phyloP scores from a whole-genome alignment of 2,797 vertebrate species.

The Streptopelia turtur region DNA sequence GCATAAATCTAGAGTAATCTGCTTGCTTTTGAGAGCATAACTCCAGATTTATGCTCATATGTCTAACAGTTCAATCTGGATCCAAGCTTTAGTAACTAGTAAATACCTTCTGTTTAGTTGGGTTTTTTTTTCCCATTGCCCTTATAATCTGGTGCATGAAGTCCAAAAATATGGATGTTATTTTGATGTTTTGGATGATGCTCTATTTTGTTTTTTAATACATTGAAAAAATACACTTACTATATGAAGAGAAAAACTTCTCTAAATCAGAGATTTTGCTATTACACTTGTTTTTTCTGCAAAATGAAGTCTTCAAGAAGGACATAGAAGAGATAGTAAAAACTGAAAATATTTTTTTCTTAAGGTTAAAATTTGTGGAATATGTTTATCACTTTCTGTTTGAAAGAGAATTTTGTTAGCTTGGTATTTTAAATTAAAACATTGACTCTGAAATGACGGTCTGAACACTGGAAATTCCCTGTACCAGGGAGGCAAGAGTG shows the following conservation, averaged over 20 bases:
- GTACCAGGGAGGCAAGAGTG: neutral
- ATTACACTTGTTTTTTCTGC: neutral
- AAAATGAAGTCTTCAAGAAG: neutral
- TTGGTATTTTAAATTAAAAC: neutral
- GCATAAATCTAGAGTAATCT: conserved; percentile 7
- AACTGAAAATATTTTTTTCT: neutral
- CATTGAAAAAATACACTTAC: neutral
- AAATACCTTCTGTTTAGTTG: neutral
- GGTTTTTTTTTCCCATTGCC: neutral
- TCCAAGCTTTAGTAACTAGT: neutral
- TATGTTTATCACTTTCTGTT: neutral
- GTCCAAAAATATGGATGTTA: neutral
- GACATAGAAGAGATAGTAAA: neutral
- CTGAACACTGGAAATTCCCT: neutral
- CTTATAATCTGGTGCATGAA: neutral
- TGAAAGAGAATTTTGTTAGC: neutral
- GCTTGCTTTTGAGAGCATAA: neutral
- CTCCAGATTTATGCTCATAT: neutral
- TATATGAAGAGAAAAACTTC: neutral
- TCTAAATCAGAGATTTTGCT: neutral
- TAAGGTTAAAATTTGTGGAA: neutral
- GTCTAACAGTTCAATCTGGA: neutral
- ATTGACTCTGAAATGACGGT: neutral
- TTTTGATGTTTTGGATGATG: neutral
- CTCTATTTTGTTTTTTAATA: neutral